Evolutionary conservation across 1,140 invertebrate genomes (phyloP).

Genomic region (Heliconius eleuchia): DNA sequence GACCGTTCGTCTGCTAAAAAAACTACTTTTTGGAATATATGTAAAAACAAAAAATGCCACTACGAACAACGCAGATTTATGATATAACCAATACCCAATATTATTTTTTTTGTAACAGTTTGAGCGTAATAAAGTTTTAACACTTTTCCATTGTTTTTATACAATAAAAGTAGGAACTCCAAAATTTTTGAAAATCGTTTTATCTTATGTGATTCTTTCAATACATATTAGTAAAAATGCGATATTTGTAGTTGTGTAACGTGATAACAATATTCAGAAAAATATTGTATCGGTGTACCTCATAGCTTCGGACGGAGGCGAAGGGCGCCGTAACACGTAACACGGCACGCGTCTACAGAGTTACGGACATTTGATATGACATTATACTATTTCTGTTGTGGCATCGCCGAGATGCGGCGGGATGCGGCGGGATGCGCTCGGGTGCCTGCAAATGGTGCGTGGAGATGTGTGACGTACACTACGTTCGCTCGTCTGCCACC

Average conservation of each 20-base stretch:
- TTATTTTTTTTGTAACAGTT: slow-evolving; percentile 29
- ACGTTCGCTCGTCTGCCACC: slow-evolving; percentile 52
- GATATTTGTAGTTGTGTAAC: background rate
- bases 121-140: slow-evolving; percentile 27
- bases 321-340: slow-evolving; percentile 31
- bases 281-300: slow-evolving; percentile 3
- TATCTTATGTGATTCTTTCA: too few species aligned
- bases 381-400: slow-evolving; percentile 76
- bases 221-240: background rate
- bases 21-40: slow-evolving; percentile 50
- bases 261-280: background rate
- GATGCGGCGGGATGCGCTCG: slow-evolving; percentile 67
- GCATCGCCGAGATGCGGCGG: slow-evolving; percentile 38
- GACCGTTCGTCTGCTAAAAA: slow-evolving; percentile 40
- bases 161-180: slow-evolving; percentile 16
- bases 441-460: slow-evolving; percentile 78
- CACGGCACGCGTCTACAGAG: slow-evolving; percentile 55
- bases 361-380: slow-evolving; percentile 72
- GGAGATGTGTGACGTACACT: slow-evolving; percentile 70
- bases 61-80: slow-evolving; percentile 58
- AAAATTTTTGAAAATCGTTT: background rate
- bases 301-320: slow-evolving; percentile 2
- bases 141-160: slow-evolving; percentile 30
- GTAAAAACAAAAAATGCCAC: slow-evolving; percentile 65
- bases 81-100: slow-evolving; percentile 38